Conservation (phyloP, 1,140 invertebrate species). For the Drosophila cardini region DNA sequence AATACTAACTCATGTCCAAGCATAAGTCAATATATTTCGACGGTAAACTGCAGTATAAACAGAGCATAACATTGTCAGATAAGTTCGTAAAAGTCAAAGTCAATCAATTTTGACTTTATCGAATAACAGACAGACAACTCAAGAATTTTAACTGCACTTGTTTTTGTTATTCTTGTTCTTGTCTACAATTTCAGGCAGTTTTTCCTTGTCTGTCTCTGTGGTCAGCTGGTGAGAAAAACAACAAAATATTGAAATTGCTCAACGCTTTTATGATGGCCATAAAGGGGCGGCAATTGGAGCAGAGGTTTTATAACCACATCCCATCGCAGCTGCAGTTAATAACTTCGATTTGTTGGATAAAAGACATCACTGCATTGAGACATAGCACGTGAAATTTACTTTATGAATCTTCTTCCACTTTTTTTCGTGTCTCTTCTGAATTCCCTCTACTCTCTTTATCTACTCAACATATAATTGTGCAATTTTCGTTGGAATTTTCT, state of each 20-base stretch:
- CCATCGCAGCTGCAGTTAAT: slow-evolving; percentile 70
- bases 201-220: too few species aligned
- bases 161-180: slow-evolving; percentile 28
- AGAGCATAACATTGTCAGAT: slow-evolving; percentile 42
- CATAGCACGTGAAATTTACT: slow-evolving; percentile 37
- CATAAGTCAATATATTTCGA: slow-evolving; percentile 27
- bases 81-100: slow-evolving; percentile 30
- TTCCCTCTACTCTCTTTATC: neutral
- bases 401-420: slow-evolving; percentile 16
- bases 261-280: slow-evolving; percentile 35
- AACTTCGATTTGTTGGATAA: slow-evolving; percentile 65
- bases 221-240: slow-evolving; percentile 50
- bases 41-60: slow-evolving; percentile 32
- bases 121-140: too few species aligned
- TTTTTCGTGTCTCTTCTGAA: neutral
- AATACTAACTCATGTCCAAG: slow-evolving; percentile 50
- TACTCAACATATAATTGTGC: slow-evolving; percentile 51
- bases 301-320: slow-evolving; percentile 18
- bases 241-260: slow-evolving; percentile 52
- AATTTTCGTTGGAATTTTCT: slow-evolving; percentile 41
- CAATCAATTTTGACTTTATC: slow-evolving; percentile 24
- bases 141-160: slow-evolving; percentile 37
- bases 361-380: slow-evolving; percentile 23
- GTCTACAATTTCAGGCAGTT: slow-evolving; percentile 25
- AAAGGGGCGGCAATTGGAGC: neutral